Evolutionary conservation across 1,140 invertebrate species (phyloP), one percentile per base, ranked within the genome.

Genomic region (Bombus ignitus): DNA sequence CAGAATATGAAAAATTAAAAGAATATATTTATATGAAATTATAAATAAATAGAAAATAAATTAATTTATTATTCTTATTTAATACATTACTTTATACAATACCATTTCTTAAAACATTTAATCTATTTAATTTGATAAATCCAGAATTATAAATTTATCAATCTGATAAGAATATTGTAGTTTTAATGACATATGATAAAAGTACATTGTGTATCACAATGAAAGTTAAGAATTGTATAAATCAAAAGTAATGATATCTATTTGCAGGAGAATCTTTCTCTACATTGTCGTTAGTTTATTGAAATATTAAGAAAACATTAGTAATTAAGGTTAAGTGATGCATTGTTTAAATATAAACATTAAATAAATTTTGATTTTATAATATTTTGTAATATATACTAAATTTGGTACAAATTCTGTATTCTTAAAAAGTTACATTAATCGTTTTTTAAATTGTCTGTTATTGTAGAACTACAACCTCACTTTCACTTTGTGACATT

Each of bases 401-500:
- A 53, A 53, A 25, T 15, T 37, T 25, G 28, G 35, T 13, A 35
- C 25, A 53, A 22, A 47, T 32, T 76, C 28, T 9, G 9, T 42
- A 25, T 39, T 78, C 12, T 25, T 25, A 32, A 42, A 42, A 78
- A 37, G 28, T 32, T 22, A 44, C 9, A 25, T 12, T 5, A 5
- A 42, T 5, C 8, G 8, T 10, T 32, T 28, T 44, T 35, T 44
- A 3, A 35, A 42, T 25, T 32, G 9, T 32, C 18, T 28, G 6
- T 18, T n/a, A 25, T 15, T 42, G 32, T 35, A 9, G n/a, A 44
- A 62, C 18, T 37, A 35, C 22, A 28, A 32, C 13, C 6, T 57
- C 5, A 75, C 71, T 72, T 72, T 72, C 75, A 83, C 74, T 78
- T 70, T 44, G 15, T 65, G 32, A 42, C 37, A 32, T 44, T 42